Base-by-base conservation (phyloP, 2,113 vertebrate genomes). In the Cairina moschata region DNA sequence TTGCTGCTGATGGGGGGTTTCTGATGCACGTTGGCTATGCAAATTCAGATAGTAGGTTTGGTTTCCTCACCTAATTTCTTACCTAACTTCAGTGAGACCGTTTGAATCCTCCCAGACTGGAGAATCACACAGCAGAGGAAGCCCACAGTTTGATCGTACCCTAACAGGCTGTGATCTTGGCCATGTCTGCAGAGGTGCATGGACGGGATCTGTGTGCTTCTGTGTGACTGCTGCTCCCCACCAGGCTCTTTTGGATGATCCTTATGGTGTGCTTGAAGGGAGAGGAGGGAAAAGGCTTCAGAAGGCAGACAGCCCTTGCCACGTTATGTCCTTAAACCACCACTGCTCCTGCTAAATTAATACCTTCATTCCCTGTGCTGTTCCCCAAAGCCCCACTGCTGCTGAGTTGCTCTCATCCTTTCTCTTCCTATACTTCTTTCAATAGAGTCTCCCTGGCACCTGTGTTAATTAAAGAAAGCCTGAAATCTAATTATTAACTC, bases 161-260 rank as follows among this genome's bases (percentile, higher is more conserved):
- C 2, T 44, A 63, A 46, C 0, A 0, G 58, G 23, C 58, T 44
- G 36, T 1, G 12, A 60, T 58, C 38, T 52, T 2, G 13, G 32
- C 38, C 25, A 9, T 2, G 8, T 62, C 87, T 88, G 68, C 32
- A 5, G 54, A 50, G 23, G 18, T 28, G n/a, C 22, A 52, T 20
- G 48, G 54, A 54, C 34, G 36, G 65, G 63, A 17, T 58, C 73
- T 0, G 0, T 0, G 0, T 17, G 36, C 58, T 72, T 42, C 65
- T 15, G 1, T 6, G 60, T n/a, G 14, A 36, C 50, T 28, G 50
- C 52, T 48, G 52, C 68, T 84, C n/a, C 52, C 68, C 48, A 38
- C 4, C 3, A 55, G 52, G 6, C 32, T 59, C 38, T 13, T 73
- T 42, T 63, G 36, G 42, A 40, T 46, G 32, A n/a, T 63, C 2